phyloP scores from a whole-genome alignment of 2,113 vertebrate species.

The Pseudorhombus dupliciocellatus region DNA sequence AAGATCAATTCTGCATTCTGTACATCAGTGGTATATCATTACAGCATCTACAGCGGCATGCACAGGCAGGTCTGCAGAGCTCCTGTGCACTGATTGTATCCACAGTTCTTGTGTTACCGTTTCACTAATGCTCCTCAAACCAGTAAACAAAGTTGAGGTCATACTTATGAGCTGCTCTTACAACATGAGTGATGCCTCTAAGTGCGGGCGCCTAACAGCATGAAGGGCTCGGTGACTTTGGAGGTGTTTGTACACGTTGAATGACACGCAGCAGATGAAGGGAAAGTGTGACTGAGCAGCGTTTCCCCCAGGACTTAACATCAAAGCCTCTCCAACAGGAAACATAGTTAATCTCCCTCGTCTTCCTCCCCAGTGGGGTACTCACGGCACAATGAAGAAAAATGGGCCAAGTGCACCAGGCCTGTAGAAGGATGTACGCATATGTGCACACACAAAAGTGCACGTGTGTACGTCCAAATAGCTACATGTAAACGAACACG shows the following conservation, averaged over 20 bases:
- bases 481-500: background rate
- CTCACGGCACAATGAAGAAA: slow-evolving; percentile 60
- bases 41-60: slow-evolving; percentile 2
- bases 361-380: slow-evolving; percentile 65
- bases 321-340: slow-evolving; percentile 79
- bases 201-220: slow-evolving; percentile 49
- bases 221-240: slow-evolving; percentile 67
- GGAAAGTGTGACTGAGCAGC: slow-evolving; percentile 66
- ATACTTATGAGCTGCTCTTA: slow-evolving; percentile 31
- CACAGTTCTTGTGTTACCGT: background rate
- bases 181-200: slow-evolving; percentile 55
- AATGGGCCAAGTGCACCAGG: slow-evolving; percentile 58
- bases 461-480: slow-evolving; percentile 16
- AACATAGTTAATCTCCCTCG: slow-evolving; percentile 75
- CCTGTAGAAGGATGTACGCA: slow-evolving; percentile 56
- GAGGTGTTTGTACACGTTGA: slow-evolving; percentile 63
- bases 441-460: slow-evolving; percentile 56
- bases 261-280: slow-evolving; percentile 68
- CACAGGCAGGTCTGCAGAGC: slow-evolving; percentile 5
- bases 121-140: slow-evolving; percentile 2
- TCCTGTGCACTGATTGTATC: slow-evolving; percentile 9
- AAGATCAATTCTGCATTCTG: background rate
- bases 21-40: background rate
- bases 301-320: slow-evolving; percentile 73
- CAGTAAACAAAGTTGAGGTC: slow-evolving; percentile 32